These are phyloP conservation scores for Tauraco hartlaubi DNA, from an alignment of 2,797 vertebrate species.

Conservation along the genomic window DNA sequence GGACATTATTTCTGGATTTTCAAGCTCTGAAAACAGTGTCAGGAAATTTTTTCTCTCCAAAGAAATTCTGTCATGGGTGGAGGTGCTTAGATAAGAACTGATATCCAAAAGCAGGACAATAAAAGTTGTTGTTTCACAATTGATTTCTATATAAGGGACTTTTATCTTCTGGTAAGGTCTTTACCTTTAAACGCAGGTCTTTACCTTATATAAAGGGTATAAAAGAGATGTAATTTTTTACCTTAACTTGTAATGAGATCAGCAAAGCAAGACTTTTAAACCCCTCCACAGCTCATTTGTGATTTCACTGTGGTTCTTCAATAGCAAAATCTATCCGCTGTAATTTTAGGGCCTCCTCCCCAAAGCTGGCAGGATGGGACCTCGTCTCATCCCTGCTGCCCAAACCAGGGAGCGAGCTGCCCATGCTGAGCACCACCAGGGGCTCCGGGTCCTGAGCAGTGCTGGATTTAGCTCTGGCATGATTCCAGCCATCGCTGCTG, in stretches of 20 bases:
- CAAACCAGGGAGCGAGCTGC: neutral
- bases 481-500: neutral
- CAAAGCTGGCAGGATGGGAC: neutral
- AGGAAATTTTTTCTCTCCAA: neutral
- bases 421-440: neutral
- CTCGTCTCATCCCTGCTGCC: neutral
- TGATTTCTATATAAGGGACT: neutral
- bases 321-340: neutral
- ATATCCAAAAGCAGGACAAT: neutral
- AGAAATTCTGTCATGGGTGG: neutral
- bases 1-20: neutral
- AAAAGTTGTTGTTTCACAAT: neutral
- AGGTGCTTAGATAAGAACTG: neutral
- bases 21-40: neutral
- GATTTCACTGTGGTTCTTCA: neutral
- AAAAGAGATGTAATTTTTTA: conserved; percentile 14
- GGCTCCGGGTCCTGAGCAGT: neutral
- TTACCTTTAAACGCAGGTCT: conserved; percentile 29
- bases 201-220: neutral
- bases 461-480: neutral
- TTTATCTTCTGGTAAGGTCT: conserved; percentile 21
- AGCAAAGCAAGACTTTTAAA: neutral
- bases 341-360: neutral
- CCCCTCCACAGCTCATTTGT: neutral
- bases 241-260: conserved; percentile 11